phyloP scores from a whole-genome alignment of 1,140 invertebrate species.

The Antheraea mylitta region DNA sequence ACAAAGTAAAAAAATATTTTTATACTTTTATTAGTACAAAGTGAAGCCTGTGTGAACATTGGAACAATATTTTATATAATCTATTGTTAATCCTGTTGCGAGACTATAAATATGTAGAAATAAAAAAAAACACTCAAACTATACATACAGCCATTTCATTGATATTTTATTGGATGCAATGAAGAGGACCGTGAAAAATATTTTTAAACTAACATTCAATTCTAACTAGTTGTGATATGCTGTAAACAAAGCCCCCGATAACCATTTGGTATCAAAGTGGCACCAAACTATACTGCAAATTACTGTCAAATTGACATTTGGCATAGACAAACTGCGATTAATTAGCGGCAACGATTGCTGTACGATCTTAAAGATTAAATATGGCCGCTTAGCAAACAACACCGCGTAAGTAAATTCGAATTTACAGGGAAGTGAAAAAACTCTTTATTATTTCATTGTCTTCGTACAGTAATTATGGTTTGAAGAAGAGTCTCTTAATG shows the following conservation, averaged over 20 bases:
- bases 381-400: no score
- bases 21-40: conserved; percentile 66
- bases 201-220: conserved; percentile 30
- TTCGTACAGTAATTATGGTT: no score
- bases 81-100: conserved; percentile 21
- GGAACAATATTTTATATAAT: conserved; percentile 32
- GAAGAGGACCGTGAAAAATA: conserved; percentile 32
- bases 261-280: no score
- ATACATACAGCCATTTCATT: neutral
- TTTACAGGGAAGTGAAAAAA: no score
- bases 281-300: no score
- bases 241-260: conserved; percentile 26
- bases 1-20: conserved; percentile 76
- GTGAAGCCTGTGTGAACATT: conserved; percentile 58
- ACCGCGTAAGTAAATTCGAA: no score
- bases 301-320: no score
- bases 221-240: conserved; percentile 41
- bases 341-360: no score
- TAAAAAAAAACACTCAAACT: conserved; percentile 19
- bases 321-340: no score
- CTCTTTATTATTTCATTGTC: no score
- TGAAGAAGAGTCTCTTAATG: no score
- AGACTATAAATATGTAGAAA: conserved; percentile 10
- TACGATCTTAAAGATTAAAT: no score
- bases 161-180: conserved; percentile 15